Base-by-base conservation (phyloP, 2,888 invertebrate species). In the Andrena trimmerana region DNA sequence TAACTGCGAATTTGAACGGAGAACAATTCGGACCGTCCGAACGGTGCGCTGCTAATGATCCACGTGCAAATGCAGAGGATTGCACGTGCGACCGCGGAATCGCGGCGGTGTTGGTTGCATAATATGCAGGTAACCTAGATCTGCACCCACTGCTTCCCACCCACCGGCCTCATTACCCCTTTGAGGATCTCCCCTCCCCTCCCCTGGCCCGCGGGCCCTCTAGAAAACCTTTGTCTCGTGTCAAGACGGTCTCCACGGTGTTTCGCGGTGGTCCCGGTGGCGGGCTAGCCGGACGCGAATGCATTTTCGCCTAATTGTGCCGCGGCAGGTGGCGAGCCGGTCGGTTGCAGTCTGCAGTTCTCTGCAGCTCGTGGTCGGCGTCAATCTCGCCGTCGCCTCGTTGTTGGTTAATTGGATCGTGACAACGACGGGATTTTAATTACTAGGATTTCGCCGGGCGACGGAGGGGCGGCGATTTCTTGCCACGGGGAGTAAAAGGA, bases 41-140 rank as follows among this genome's bases (percentile, higher is more conserved):
- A 79, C 65, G 57, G 20, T 16, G 24, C 29, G 42, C 60, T 13
- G 71, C 67, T 77, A 74, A 85, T 63, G 83, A 84, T 66, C 76
- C 68, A 54, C 65, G 75, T 66, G 73, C 48, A 54, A 72, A 75
- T 70, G 74, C 75, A 48, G 63, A 70, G 65, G 57, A 77, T 70
- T 59, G 83, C 86, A 86, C 80, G 79, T 80, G 86, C 83, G 76
- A 86, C 79, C 83, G 79, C 80, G 87, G 79, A 85, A 90, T 86
- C 78, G 81, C 84, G 74, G 54, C 80, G 63, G 87, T 88, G 84
- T 90, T 90, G 89, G 90, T 92, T 92, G 93, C 92, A 92, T 92
- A 92, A 92, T 92, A 90, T 91, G 86, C 91, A 91, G 91, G 91
- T 92, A 92, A 92, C 92, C 93, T 87, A 92, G 91, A 92, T 92